Evolutionary conservation across 2,797 vertebrate genomes (phyloP).

Genomic region (Galaxias olidus): DNA sequence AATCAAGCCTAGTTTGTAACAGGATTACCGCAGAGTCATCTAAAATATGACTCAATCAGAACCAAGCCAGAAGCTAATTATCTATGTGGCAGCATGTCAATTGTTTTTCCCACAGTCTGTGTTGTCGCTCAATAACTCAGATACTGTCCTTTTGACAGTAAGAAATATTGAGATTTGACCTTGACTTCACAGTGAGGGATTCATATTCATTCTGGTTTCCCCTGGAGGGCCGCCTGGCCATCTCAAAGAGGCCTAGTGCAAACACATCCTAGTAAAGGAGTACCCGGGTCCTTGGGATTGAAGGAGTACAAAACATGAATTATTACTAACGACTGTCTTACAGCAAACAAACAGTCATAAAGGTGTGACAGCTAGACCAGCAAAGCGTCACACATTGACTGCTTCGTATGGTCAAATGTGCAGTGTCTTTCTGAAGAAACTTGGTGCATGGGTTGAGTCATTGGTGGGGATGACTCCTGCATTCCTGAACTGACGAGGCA

Average conservation of each 20-base stretch:
- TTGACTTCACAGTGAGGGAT: conserved; percentile 2
- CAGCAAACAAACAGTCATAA: too few relatives aligned
- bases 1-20: conserved; percentile 35
- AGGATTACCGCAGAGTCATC: conserved; percentile 7
- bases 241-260: conserved; percentile 1
- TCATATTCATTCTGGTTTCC: conserved; percentile 1
- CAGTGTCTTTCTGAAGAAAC: background rate
- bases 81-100: background rate
- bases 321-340: too few relatives aligned
- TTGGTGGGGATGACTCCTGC: background rate
- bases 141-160: background rate
- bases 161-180: conserved; percentile 1
- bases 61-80: background rate
- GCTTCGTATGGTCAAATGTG: conserved; percentile 5
- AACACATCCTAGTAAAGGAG: conserved; percentile 1
- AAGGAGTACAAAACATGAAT: too few relatives aligned
- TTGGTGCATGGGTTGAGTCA: background rate
- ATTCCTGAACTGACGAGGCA: too few relatives aligned
- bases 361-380: too few relatives aligned
- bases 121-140: background rate
- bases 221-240: background rate
- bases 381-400: too few relatives aligned
- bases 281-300: too few relatives aligned
- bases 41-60: background rate
- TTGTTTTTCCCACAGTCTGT: background rate